Base-by-base conservation (phyloP, 53 echinoderm and acorn worm species). In the Zoroaster sp. region DNA sequence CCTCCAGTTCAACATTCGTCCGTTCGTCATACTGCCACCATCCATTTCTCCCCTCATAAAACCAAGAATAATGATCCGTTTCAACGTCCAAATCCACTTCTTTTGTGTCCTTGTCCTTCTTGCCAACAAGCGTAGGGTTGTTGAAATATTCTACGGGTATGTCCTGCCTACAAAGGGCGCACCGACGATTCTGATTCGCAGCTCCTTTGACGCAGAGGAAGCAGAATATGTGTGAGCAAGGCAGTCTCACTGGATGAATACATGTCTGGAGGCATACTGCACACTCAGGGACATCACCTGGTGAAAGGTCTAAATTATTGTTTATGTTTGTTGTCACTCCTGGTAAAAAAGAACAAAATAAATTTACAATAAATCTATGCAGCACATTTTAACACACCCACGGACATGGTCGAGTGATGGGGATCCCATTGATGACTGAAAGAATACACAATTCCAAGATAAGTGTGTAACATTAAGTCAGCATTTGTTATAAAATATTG, bases 1-100 rank as follows among this genome's bases (percentile, higher is more conserved):
- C 96, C 53, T 99, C 99, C 15, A 96, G 85, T 72, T 96, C 99
- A 4, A 49, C 90, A 52, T 91, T 89, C 15, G 96, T 99, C 14
- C 99, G 88, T 51, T 93, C 93, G 63, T 99, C 99, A 53, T 99
- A 99, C 92, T 99, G 94, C 99, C 99, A 99, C 99, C 99, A 99
- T 25, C 99, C 99, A 39, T 96, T 99, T 17, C 99, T 87, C 1
- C 99, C 99, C 74, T 99, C 99, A 59, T 99, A 99, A 80, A 91
- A 99, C 99, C 99, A 99, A 0, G 96, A 65, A 45, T 99, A 96
- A 63, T 75, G 66, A 42, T 99, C 95, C 53, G 53, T 53, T 43
- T 78, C 37, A 31, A 35, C 37, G 23, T 88, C 91, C 35, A 39
- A 66, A 20, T 77, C 78, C 5, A 43, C 54, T 32, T 67, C 88